Conservation (phyloP, 2,113 vertebrate genomes). For the Xenopus laevis region DNA sequence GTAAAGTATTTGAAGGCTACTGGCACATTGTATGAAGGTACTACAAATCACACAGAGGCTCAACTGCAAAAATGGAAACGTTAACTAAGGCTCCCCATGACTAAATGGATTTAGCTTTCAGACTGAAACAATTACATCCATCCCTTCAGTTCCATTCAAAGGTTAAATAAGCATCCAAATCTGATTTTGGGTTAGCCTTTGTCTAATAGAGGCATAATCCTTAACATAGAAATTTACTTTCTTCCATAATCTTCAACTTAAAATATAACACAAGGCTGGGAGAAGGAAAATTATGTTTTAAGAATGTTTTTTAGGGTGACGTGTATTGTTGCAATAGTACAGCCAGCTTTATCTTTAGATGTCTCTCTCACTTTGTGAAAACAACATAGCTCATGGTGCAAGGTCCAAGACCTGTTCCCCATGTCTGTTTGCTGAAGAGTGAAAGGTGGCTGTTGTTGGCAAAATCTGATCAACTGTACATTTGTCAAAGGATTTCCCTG, state of each 20-base stretch:
- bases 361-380: constrained; percentile 60
- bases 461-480: not conserved
- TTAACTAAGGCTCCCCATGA: constrained; percentile 71
- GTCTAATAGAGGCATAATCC: constrained; percentile 61
- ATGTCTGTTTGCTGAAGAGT: not conserved
- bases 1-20: constrained; percentile 14
- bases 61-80: constrained; percentile 51
- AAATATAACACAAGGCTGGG: constrained; percentile 34
- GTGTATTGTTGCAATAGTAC: constrained; percentile 51
- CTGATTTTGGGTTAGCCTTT: constrained; percentile 67
- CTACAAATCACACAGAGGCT: constrained; percentile 50
- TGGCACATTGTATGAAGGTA: constrained; percentile 54
- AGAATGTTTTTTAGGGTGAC: constrained; percentile 52
- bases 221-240: constrained; percentile 61
- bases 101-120: constrained; percentile 80
- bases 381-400: not conserved
- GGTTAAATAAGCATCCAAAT: constrained; percentile 74
- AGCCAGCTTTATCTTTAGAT: constrained; percentile 50
- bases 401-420: not conserved
- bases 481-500: no score
- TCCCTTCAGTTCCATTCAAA: constrained; percentile 62
- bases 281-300: constrained; percentile 56
- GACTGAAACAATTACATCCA: constrained; percentile 70
- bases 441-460: not conserved
- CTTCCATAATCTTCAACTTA: constrained; percentile 52